phyloP scores from a whole-genome alignment of 2,113 vertebrate genomes.

The Spea bombifrons region DNA sequence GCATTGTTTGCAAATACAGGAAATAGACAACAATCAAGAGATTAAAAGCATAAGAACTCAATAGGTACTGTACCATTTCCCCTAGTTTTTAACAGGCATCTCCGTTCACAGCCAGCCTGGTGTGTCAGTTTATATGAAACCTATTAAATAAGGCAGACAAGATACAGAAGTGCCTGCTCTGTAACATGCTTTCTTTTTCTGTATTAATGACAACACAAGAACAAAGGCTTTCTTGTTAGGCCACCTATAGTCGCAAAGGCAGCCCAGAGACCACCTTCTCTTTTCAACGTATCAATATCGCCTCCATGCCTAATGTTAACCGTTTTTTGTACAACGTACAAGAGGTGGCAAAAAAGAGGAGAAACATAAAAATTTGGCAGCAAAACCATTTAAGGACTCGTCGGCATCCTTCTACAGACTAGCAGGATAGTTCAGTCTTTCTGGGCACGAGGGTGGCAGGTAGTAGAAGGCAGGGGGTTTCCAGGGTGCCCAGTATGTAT shows the following conservation, averaged over 20 bases:
- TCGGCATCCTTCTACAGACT: conserved; percentile 18
- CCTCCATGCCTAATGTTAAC: neutral
- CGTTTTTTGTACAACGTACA: neutral
- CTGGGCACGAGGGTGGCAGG: conserved; percentile 25
- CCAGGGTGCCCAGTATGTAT: conserved; percentile 33
- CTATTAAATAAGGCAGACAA: conserved; percentile 37
- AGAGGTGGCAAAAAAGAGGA: neutral
- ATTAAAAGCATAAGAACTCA: neutral
- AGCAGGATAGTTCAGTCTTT: conserved; percentile 3
- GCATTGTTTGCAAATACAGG: neutral
- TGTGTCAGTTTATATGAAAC: conserved; percentile 30
- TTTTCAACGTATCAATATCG: neutral
- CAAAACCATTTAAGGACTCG: conserved; percentile 23
- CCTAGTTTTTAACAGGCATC: neutral
- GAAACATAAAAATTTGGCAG: neutral
- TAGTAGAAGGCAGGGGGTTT: conserved; percentile 33
- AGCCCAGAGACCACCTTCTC: conserved; percentile 14
- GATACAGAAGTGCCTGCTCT: conserved; percentile 19
- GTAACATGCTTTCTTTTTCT: conserved; percentile 30
- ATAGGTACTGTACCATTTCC: neutral
- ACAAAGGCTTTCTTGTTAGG: neutral
- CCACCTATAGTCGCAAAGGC: neutral
- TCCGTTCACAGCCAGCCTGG: conserved; percentile 6
- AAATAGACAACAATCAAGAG: neutral
- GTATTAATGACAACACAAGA: neutral